Evolutionary conservation across 1,140 invertebrate genomes (phyloP).

Genomic region (Hydropsyche tenuis): DNA sequence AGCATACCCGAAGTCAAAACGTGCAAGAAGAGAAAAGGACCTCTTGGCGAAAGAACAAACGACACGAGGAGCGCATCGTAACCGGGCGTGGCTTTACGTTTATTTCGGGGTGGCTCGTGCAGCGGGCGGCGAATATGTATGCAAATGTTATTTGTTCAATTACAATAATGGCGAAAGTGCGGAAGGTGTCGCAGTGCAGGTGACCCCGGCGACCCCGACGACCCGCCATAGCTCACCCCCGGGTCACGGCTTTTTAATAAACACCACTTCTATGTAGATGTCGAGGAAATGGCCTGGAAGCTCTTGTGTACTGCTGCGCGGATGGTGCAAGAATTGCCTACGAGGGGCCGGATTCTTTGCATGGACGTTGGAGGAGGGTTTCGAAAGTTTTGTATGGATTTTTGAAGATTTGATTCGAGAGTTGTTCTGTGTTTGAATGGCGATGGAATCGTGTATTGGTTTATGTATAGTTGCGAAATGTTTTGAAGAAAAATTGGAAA

Average conservation of each 20-base stretch:
- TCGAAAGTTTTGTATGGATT: no score
- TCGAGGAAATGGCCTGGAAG: no score
- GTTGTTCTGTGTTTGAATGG: no score
- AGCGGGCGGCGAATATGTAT: constrained; percentile 22
- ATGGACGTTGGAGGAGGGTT: not conserved
- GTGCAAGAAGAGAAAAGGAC: no score
- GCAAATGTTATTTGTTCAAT: constrained; percentile 39
- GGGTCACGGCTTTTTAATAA: constrained; percentile 31
- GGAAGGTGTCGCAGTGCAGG: constrained; percentile 32
- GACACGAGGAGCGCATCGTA: not conserved
- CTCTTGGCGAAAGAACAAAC: not conserved
- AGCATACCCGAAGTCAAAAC: no score
- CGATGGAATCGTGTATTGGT: no score
- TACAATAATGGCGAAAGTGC: constrained; percentile 31
- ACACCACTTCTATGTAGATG: not conserved
- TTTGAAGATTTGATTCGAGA: no score
- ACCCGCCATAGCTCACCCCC: no score
- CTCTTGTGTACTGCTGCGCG: no score
- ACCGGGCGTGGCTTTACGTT: not conserved
- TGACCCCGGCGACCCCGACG: not conserved
- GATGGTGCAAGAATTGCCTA: no score
- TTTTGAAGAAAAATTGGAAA: no score
- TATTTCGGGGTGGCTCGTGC: constrained; percentile 7
- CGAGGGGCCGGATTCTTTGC: not conserved
- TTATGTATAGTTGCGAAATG: no score